A percentile compares a stretch with the other conserved stretches of the same genome.
Conservation (phyloP, 2,113 vertebrate species). For the Amazona guildingii region DNA sequence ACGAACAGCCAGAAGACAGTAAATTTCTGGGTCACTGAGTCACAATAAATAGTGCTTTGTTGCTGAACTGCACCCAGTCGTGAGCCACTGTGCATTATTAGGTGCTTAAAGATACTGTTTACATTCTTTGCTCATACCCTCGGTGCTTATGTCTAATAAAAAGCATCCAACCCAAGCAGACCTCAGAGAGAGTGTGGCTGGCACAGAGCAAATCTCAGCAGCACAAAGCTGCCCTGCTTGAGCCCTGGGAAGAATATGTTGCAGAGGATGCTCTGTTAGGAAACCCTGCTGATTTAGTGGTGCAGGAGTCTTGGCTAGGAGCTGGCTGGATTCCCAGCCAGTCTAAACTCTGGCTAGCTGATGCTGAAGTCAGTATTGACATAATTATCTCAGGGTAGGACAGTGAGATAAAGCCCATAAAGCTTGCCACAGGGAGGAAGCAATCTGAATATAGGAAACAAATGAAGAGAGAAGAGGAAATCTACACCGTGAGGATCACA, state of each 20-base stretch:
- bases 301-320: not conserved
- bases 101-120: constrained; percentile 32
- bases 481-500: not conserved
- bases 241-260: not conserved
- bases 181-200: not conserved
- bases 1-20: not conserved
- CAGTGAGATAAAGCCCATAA: not conserved
- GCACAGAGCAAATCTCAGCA: constrained; percentile 11
- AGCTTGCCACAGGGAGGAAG: not conserved
- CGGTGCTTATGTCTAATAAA: constrained; percentile 44
- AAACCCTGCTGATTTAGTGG: not conserved
- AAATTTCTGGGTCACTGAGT: constrained; percentile 57
- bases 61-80: constrained; percentile 2
- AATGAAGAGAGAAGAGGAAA: not conserved
- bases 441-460: not conserved
- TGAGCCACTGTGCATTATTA: constrained; percentile 2
- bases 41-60: constrained; percentile 30
- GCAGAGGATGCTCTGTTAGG: not conserved
- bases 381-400: not conserved
- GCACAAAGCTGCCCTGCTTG: not conserved
- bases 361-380: not conserved
- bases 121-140: constrained; percentile 38
- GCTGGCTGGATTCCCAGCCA: constrained; percentile 23
- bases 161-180: constrained; percentile 27
- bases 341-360: not conserved